Base-by-base conservation (phyloP, 2,797 vertebrate species). In the Dermochelys coriacea region DNA sequence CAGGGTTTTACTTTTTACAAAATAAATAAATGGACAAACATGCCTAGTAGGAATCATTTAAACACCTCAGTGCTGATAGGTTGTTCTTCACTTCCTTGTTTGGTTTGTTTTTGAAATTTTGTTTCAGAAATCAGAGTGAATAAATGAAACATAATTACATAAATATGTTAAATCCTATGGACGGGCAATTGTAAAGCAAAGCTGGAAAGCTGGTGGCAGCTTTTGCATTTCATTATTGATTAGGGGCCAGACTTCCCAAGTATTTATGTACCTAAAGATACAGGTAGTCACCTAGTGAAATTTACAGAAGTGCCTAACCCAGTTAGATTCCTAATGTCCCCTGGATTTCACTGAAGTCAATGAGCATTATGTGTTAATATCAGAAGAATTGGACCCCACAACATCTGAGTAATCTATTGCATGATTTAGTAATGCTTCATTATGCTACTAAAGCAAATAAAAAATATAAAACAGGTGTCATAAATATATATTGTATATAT, bases 11-110 rank as follows among this genome's bases (percentile, higher is more conserved):
- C 81, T 95, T 92, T 95, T 96, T 95, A n/a, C 45, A 79, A 82
- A 84, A 50, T 92, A 80, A 93, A 90, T 89, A 97, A 96, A 89
- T 80, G 84, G 88, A 92, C 93, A 93, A 93, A 95, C 90, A 95
- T 97, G 96, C 93, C 94, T 96, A 82, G 95, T 93, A 97, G 96
- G 96, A 95, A 92, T 80, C 82, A 95, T 95, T 92, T 94, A 93
- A 96, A 96, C 88, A 80, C 82, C 85, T 95, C 78, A 29, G 41
- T 88, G 89, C 80, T 95, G 87, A 96, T 85, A 93, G 93, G 49
- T 82, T 89, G 54, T 87, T 95, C 88, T 37, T 47, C 59, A 80
- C 82, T 94, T 96, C 85, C 94, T 93, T 91, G 84, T 91, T 97
- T 90, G 89, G 64, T 96, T 94, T 95, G 31, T 12, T 95, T 97